phyloP scores from a whole-genome alignment of 2,888 invertebrate species.

The Brassicogethes aeneus region DNA sequence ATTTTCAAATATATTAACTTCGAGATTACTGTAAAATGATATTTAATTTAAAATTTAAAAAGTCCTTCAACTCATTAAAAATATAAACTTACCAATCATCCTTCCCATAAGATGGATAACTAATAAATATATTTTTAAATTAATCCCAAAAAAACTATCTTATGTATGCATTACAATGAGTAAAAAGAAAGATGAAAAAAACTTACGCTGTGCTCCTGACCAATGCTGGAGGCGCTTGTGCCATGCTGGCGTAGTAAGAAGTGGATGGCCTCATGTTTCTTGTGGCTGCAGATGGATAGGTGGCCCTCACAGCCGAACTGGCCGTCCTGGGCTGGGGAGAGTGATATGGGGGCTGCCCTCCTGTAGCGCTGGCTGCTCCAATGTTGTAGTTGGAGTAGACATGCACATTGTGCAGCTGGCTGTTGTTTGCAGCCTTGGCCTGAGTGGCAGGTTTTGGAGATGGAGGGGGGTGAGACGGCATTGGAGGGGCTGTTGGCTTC shows the following conservation, averaged over 20 bases:
- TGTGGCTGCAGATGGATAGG: conserved; percentile 35
- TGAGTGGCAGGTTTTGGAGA: conserved; percentile 39
- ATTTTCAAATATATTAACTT: neutral
- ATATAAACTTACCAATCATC: conserved; percentile 48
- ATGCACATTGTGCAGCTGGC: conserved; percentile 29
- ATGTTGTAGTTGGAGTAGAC: conserved; percentile 28
- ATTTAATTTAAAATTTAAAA: conserved; percentile 3
- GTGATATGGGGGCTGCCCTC: conserved; percentile 29
- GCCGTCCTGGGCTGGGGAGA: conserved; percentile 29
- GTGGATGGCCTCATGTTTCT: conserved; percentile 27
- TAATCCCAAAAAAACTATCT: too few relatives aligned
- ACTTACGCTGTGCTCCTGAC: conserved; percentile 43
- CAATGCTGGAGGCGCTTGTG: conserved; percentile 44
- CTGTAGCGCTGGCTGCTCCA: conserved; percentile 21
- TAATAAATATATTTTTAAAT: conserved; percentile 21
- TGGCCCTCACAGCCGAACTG: conserved; percentile 31
- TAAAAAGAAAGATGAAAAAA: conserved; percentile 8
- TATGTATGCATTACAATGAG: too few relatives aligned
- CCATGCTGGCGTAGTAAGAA: conserved; percentile 28
- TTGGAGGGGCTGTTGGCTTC: conserved; percentile 65
- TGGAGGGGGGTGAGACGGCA: conserved; percentile 48
- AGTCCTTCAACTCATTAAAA: conserved; percentile 13
- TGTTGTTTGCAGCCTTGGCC: conserved; percentile 31
- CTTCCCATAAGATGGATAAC: conserved; percentile 51
- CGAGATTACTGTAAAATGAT: neutral